A percentile compares a stretch with the other conserved stretches of the same genome.
These are phyloP conservation scores for Thera britannica DNA, from an alignment of 2,888 invertebrate genomes.

Conservation along the genomic window DNA sequence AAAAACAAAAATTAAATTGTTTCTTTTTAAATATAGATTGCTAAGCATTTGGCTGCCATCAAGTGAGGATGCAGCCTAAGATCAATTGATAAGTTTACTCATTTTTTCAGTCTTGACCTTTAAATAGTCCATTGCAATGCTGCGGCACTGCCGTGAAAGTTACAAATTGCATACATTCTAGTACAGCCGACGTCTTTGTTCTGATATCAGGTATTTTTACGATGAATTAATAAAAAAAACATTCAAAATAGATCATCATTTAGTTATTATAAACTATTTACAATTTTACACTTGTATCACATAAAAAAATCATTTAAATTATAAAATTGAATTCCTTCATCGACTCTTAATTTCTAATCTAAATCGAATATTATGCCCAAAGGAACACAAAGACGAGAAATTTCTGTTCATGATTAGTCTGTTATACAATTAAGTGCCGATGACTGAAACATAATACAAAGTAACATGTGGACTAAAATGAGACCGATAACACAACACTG, in stretches of 20 bases:
- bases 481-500: slow-evolving; percentile 5
- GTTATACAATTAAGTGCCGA: slow-evolving; percentile 8
- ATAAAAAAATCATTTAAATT: slow-evolving; percentile 42
- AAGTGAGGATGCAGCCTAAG: no score
- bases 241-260: slow-evolving; percentile 30
- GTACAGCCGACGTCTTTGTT: no score
- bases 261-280: slow-evolving; percentile 44
- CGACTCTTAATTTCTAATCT: background rate
- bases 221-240: slow-evolving; percentile 31
- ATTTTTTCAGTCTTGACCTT: no score
- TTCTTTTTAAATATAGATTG: no score
- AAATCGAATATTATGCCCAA: slow-evolving; percentile 17
- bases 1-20: no score
- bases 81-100: no score
- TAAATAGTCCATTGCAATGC: no score
- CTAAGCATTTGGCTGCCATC: no score
- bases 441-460: slow-evolving; percentile 11
- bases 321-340: slow-evolving; percentile 6
- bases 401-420: background rate
- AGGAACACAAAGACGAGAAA: background rate
- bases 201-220: no score
- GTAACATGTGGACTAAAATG: slow-evolving; percentile 6
- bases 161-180: no score
- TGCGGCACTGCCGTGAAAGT: no score
- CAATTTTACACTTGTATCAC: slow-evolving; percentile 51